phyloP scores from a whole-genome alignment of 2,888 invertebrate species.

The Pantelozetes paolii region DNA sequence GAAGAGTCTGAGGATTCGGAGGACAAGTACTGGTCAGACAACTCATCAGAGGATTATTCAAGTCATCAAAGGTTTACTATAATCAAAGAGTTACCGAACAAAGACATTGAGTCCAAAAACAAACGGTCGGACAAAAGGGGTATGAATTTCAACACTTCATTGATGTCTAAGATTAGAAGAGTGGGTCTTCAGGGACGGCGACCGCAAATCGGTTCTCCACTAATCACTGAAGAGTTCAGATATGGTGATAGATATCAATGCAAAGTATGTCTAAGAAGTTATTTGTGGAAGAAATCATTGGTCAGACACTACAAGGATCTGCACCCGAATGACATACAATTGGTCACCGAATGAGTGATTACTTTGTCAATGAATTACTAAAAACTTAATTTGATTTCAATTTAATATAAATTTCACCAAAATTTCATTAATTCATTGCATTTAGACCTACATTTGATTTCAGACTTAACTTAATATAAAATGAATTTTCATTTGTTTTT shows the following conservation, averaged over 20 bases:
- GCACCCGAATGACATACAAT: neutral
- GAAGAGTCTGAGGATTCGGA: neutral
- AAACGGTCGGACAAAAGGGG: neutral
- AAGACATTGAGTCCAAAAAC: neutral
- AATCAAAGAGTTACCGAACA: neutral
- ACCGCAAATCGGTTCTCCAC: conserved; percentile 1
- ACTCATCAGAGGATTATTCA: neutral
- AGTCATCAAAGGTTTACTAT: neutral
- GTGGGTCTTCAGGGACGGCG: neutral
- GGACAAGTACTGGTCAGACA: neutral
- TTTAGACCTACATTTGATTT: neutral
- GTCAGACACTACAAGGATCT: conserved; percentile 17
- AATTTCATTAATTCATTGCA: too few relatives aligned
- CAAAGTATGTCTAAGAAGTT: conserved; percentile 8
- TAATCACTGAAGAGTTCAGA: conserved; percentile 15
- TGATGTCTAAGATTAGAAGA: neutral
- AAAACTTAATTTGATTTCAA: neutral
- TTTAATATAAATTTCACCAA: too few relatives aligned
- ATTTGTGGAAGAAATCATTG: conserved; percentile 8
- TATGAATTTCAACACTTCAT: neutral
- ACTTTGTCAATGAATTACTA: neutral
- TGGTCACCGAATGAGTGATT: neutral
- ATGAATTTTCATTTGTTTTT: too few relatives aligned
- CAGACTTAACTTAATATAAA: neutral
- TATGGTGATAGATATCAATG: conserved; percentile 5